Base-by-base conservation (phyloP, 2,797 vertebrate genomes). In the Neosilurus mollespiculum region DNA sequence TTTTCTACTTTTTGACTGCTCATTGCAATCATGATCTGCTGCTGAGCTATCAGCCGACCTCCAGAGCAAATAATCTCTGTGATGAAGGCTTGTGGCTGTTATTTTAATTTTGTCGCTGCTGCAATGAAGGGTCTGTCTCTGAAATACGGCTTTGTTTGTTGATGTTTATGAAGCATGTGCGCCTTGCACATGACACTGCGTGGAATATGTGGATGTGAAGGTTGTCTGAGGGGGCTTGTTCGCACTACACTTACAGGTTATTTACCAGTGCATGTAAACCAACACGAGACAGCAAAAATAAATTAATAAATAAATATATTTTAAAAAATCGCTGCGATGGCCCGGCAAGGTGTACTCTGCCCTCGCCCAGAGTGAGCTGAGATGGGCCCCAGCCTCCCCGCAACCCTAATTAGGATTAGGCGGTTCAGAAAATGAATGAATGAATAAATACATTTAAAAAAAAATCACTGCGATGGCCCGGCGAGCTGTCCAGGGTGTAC, bases 21-120 rank as follows among this genome's bases (percentile, higher is more conserved):
- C 70, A 72, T 16, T 72, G 53, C 53, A 72, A 72, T 54, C 49
- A 72, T 26, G 24, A 72, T 26, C 70, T 8, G n/a, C 70, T 18
- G 49, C n/a, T 16, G 49, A 72, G 70, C n/a, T 26, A 72, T 72
- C 49, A 54, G 49, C n/a, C 14, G 15, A 72, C 49, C 70, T 53
- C 49, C 70, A 72, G 49, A 54, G 49, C 49, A 72, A 43, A 69
- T 24, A 15, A 72, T 72, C 49, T 72, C 49, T 24, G 4, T 53
- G n/a, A 26, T 26, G 22, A 72, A 26, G 70, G n/a, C 69, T 72
- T 16, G 70, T 72, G 49, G 49, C 70, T 72, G 49, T 53, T 53
- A 24, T 34, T 49, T 70, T 70, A 30, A 56, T 56, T 75, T 22
- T 75, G 9, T 9, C 3, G 16, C 53, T 58, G 58, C 72, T 58